Conservation (phyloP, 2,797 vertebrate genomes). For the Gephyroberyx darwinii region DNA sequence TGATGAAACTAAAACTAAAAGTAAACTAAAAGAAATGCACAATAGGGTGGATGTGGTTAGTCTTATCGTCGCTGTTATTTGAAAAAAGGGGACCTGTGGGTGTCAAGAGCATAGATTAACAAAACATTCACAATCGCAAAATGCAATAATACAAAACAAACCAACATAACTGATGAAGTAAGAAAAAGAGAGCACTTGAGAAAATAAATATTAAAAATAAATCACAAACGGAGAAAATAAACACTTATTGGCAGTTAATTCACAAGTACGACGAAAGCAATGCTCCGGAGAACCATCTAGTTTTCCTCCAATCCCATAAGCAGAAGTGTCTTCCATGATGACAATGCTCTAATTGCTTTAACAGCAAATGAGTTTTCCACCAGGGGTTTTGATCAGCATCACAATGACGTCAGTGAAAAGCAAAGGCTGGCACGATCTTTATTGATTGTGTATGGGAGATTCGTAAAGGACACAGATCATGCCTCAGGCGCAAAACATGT, state of each 20-base stretch:
- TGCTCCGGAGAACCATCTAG: slow-evolving; percentile 27
- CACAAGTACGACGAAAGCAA: slow-evolving; percentile 22
- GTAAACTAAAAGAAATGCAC: slow-evolving; percentile 2
- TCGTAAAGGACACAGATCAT: slow-evolving; percentile 31
- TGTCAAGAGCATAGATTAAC: too few species aligned
- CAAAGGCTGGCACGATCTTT: slow-evolving; percentile 17
- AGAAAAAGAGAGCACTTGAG: too few species aligned
- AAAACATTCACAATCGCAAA: too few species aligned
- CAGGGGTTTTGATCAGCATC: slow-evolving; percentile 44
- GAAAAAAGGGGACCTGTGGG: too few species aligned
- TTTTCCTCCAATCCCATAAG: slow-evolving; percentile 27
- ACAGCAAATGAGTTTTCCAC: slow-evolving; percentile 40
- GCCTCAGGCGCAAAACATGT: slow-evolving; percentile 34
- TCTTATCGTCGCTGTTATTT: too few species aligned
- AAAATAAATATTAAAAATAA: not conserved
- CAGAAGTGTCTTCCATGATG: slow-evolving; percentile 25
- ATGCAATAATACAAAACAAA: too few species aligned
- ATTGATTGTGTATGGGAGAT: slow-evolving; percentile 39
- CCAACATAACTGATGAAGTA: too few species aligned
- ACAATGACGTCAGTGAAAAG: slow-evolving; percentile 41
- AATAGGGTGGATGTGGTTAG: not conserved
- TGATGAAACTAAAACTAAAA: not conserved
- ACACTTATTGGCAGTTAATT: slow-evolving; percentile 15
- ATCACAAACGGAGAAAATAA: not conserved
- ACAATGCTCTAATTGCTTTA: slow-evolving; percentile 27